phyloP scores from a whole-genome alignment of 2,113 vertebrate genomes.

The Melanostigma gelatinosum region DNA sequence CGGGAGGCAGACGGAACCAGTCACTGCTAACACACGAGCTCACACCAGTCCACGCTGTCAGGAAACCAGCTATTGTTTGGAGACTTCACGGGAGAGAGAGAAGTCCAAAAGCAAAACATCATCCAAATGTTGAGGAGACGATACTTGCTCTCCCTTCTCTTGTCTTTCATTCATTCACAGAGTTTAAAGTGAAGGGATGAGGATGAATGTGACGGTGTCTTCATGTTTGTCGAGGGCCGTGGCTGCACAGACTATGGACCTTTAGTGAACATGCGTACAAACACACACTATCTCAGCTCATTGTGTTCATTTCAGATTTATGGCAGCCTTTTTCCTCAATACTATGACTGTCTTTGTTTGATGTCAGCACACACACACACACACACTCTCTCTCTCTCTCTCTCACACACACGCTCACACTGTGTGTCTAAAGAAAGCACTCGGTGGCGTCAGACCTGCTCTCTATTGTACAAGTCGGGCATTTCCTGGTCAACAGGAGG shows the following conservation, averaged over 20 bases:
- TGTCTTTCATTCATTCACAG: neutral
- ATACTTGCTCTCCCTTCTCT: neutral
- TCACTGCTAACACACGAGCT: too few species aligned
- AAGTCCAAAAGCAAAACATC: neutral
- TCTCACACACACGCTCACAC: neutral
- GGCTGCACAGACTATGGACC: neutral
- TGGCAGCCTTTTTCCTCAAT: neutral
- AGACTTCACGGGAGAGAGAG: neutral
- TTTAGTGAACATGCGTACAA: neutral
- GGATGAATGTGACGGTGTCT: too few species aligned
- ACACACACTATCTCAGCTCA: neutral
- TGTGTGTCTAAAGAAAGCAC: slow-evolving; percentile 62
- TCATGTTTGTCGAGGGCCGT: neutral
- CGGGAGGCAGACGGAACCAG: slow-evolving; percentile 8
- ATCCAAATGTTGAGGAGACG: too few species aligned
- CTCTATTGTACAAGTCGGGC: slow-evolving; percentile 58
- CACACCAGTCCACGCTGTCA: neutral
- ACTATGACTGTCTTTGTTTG: neutral
- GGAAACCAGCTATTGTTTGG: slow-evolving; percentile 33
- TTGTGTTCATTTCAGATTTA: neutral
- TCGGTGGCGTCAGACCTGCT: slow-evolving; percentile 61
- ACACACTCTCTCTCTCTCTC: too few species aligned
- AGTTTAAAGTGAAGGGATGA: too few species aligned
- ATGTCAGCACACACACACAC: neutral
- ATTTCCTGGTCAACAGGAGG: slow-evolving; percentile 79